These are phyloP conservation scores for Rhineura floridana DNA, from an alignment of 2,113 vertebrate species.

Conservation along the genomic window DNA sequence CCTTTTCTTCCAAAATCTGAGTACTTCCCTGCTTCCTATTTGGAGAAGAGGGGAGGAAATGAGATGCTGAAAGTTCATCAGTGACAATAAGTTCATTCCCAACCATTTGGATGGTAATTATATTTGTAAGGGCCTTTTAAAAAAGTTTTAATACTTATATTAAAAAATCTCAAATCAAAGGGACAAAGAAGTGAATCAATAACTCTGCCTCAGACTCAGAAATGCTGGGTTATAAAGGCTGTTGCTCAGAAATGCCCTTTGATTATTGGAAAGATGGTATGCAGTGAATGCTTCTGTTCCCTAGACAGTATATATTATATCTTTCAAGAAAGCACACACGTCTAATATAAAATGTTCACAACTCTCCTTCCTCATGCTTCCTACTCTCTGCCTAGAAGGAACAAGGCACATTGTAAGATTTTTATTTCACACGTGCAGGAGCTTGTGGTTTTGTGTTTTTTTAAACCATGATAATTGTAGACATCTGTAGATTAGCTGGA, in stretches of 20 bases:
- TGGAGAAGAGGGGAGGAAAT: not conserved
- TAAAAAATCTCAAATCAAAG: constrained; percentile 30
- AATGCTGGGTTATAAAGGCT: constrained; percentile 42
- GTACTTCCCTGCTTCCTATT: not conserved
- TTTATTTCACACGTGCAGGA: constrained; percentile 35
- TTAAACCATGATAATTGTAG: constrained; percentile 17
- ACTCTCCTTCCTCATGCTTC: constrained; percentile 32
- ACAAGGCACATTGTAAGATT: constrained; percentile 7
- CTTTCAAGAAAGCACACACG: constrained; percentile 31
- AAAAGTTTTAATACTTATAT: constrained; percentile 15
- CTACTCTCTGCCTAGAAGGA: constrained; percentile 14
- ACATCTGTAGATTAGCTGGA: constrained; percentile 33
- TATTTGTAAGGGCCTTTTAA: not conserved
- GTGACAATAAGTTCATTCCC: constrained; percentile 11
- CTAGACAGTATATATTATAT: not conserved
- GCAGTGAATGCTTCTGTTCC: constrained; percentile 37
- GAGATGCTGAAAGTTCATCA: not conserved
- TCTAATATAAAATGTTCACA: constrained; percentile 19
- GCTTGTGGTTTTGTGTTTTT: not conserved
- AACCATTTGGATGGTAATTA: not conserved
- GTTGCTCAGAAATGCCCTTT: constrained; percentile 44
- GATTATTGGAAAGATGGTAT: constrained; percentile 45
- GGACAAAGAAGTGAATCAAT: constrained; percentile 43
- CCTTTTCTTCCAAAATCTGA: not conserved
- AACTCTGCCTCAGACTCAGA: constrained; percentile 42